Percentiles rank a stretch among this genome's conserved stretches.
phyloP scores from a whole-genome alignment of 1,140 invertebrate genomes.

The Nephotettix cincticeps region DNA sequence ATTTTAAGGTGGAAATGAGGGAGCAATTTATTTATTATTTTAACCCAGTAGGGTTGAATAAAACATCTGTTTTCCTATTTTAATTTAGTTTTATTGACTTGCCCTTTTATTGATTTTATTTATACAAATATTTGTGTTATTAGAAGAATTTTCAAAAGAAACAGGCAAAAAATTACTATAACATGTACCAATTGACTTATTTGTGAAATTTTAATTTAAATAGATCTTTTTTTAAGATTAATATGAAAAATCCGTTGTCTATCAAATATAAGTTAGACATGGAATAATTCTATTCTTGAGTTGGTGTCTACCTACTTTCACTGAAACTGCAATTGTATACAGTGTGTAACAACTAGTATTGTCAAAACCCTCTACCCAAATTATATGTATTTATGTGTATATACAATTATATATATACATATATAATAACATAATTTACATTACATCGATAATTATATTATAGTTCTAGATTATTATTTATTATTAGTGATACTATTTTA shows the following conservation, averaged over 20 bases:
- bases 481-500: no score
- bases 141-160: background rate
- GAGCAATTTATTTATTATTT: constrained; percentile 22
- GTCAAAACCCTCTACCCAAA: no score
- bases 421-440: no score
- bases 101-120: no score
- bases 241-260: background rate
- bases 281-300: no score
- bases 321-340: no score
- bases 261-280: background rate
- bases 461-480: no score
- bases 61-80: constrained; percentile 19
- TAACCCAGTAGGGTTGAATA: constrained; percentile 19
- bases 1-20: constrained; percentile 18
- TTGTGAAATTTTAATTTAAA: background rate
- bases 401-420: no score
- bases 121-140: background rate
- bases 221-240: background rate
- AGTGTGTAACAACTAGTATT: no score
- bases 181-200: background rate
- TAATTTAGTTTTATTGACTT: background rate
- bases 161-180: background rate
- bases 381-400: no score
- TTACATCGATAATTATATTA: no score
- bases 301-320: no score